Conservation (phyloP, 2,113 vertebrate species). For the Neogobius melanostomus region DNA sequence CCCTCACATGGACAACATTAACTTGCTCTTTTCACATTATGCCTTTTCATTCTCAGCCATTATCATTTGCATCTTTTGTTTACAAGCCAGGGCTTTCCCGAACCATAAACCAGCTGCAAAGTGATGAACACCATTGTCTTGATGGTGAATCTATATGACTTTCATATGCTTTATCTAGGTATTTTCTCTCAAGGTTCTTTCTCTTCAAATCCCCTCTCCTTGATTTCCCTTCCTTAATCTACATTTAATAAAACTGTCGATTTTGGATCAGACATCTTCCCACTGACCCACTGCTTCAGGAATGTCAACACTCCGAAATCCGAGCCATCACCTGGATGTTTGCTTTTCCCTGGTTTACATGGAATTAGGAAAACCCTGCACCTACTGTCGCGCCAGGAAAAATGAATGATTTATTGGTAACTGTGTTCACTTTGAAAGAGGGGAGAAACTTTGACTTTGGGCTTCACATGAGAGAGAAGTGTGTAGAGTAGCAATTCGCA, state of each 20-base stretch:
- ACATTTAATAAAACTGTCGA: slow-evolving; percentile 15
- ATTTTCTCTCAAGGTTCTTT: slow-evolving; percentile 12
- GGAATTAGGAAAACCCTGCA: slow-evolving; percentile 39
- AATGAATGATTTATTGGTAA: slow-evolving; percentile 41
- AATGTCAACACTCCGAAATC: slow-evolving; percentile 65
- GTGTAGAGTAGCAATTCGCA: not conserved
- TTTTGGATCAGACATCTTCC: slow-evolving; percentile 41
- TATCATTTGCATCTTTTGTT: slow-evolving; percentile 67
- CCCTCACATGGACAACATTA: slow-evolving; percentile 67
- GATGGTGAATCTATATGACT: slow-evolving; percentile 29
- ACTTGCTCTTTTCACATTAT: slow-evolving; percentile 52
- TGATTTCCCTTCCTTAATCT: slow-evolving; percentile 27
- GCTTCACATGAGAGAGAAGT: not conserved
- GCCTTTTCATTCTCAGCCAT: slow-evolving; percentile 61
- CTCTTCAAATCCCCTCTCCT: slow-evolving; percentile 26
- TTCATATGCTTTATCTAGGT: slow-evolving; percentile 16
- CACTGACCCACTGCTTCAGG: slow-evolving; percentile 51
- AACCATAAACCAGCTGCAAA: slow-evolving; percentile 52
- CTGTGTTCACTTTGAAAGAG: slow-evolving; percentile 10
- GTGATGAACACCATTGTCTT: slow-evolving; percentile 33
- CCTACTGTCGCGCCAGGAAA: slow-evolving; percentile 42
- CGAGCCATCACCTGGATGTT: slow-evolving; percentile 55
- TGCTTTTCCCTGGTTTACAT: slow-evolving; percentile 37
- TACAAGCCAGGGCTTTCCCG: slow-evolving; percentile 40
- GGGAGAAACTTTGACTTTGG: not conserved